These are phyloP conservation scores for Danio choprae DNA, from an alignment of 2,797 vertebrate genomes.

Conservation along the genomic window DNA sequence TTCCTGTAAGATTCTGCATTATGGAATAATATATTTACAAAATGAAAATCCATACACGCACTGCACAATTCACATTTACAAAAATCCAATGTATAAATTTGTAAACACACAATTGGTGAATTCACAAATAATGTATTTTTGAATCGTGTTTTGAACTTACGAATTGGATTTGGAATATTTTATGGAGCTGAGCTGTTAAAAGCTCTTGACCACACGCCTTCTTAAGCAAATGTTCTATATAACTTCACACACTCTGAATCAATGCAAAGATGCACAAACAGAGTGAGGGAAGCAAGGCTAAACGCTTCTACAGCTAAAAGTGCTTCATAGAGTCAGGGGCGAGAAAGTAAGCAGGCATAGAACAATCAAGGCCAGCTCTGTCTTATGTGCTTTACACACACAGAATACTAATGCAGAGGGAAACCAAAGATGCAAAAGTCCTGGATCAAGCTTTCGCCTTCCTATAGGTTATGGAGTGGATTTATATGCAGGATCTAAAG, in stretches of 20 bases:
- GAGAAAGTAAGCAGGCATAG: conserved; percentile 34
- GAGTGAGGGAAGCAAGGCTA: conserved; percentile 13
- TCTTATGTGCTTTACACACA: background rate
- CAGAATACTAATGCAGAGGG: conserved; percentile 34
- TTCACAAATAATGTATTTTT: too few species aligned
- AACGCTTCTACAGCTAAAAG: conserved; percentile 10
- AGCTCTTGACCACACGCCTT: background rate
- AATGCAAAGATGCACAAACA: conserved; percentile 8
- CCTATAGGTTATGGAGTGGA: background rate
- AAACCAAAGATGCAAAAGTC: conserved; percentile 10
- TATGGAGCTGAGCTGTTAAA: background rate
- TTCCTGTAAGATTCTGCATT: background rate
- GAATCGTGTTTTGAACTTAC: too few species aligned
- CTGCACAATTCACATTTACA: too few species aligned
- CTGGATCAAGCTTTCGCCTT: conserved; percentile 1
- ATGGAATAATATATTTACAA: too few species aligned
- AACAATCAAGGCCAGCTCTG: conserved; percentile 28
- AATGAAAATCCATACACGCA: too few species aligned
- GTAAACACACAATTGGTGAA: too few species aligned
- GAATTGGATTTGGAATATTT: background rate
- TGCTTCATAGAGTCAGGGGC: background rate
- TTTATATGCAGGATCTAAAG: conserved; percentile 16
- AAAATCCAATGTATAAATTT: too few species aligned
- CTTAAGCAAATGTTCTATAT: background rate
- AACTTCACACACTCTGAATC: conserved; percentile 11